Evolutionary conservation across 2,113 vertebrate genomes (phyloP).

Genomic region (Larimichthys polyactis): DNA sequence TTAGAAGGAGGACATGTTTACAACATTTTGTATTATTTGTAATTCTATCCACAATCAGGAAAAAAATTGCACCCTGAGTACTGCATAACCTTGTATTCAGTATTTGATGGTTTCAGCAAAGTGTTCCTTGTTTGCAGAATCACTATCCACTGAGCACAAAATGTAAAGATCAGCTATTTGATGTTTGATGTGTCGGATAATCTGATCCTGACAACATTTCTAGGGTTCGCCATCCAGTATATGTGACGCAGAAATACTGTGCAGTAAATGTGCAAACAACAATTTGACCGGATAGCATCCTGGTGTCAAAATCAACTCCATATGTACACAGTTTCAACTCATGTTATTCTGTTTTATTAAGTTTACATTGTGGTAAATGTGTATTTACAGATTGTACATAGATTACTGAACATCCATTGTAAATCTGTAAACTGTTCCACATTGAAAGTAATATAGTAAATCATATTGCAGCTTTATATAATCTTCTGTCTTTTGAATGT

Average conservation of each 20-base stretch:
- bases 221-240: neutral
- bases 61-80: neutral
- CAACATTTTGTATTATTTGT: neutral
- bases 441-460: neutral
- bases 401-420: neutral
- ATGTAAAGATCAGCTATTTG: neutral
- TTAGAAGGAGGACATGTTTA: neutral
- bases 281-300: neutral
- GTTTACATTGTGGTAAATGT: neutral
- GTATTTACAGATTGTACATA: neutral
- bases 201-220: neutral
- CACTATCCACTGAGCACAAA: neutral
- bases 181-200: neutral
- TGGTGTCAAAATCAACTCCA: neutral
- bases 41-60: neutral
- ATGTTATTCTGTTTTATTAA: neutral
- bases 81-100: neutral
- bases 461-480: slow-evolving; percentile 11
- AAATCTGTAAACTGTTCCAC: neutral
- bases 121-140: neutral
- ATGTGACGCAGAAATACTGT: neutral
- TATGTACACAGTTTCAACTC: neutral
- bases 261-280: neutral
- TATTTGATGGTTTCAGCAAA: neutral
- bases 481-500: slow-evolving; percentile 8